Conservation (phyloP, 2,797 vertebrate species). For the Parambassis ranga region DNA sequence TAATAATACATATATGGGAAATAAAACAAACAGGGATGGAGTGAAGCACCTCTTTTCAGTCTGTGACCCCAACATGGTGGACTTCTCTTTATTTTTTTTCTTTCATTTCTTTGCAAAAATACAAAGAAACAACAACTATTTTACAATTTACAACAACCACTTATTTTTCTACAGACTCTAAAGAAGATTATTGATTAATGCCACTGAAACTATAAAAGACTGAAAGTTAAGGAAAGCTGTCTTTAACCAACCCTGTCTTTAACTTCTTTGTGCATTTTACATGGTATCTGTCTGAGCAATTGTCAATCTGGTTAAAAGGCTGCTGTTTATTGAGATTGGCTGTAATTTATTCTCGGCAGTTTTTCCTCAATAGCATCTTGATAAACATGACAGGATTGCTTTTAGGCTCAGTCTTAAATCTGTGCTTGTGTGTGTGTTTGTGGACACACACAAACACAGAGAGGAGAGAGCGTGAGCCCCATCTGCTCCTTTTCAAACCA, state of each 20-base stretch:
- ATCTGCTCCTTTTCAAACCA: slow-evolving; percentile 91
- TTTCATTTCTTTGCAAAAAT: too few species aligned
- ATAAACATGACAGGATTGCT: slow-evolving; percentile 63
- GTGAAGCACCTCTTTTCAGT: neutral
- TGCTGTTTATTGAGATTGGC: slow-evolving; percentile 5
- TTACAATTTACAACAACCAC: too few species aligned
- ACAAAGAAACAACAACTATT: too few species aligned
- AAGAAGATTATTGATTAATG: too few species aligned
- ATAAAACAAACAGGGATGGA: neutral
- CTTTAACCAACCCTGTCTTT: neutral
- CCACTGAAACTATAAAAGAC: too few species aligned
- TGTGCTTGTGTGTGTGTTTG: slow-evolving; percentile 23
- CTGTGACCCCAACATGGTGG: neutral
- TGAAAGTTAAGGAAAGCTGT: neutral
- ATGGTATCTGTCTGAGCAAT: neutral
- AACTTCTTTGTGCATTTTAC: neutral
- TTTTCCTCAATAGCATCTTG: slow-evolving; percentile 20
- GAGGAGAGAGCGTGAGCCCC: slow-evolving; percentile 85
- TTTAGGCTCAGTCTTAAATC: slow-evolving; percentile 39
- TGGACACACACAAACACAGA: slow-evolving; percentile 55
- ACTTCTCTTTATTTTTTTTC: too few species aligned
- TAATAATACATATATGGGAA: neutral
- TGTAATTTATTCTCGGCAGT: slow-evolving; percentile 23
- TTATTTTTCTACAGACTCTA: too few species aligned
- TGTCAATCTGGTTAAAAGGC: slow-evolving; percentile 5